Evolutionary conservation across 1,140 invertebrate genomes (phyloP).

Genomic region (Augochlora pura): DNA sequence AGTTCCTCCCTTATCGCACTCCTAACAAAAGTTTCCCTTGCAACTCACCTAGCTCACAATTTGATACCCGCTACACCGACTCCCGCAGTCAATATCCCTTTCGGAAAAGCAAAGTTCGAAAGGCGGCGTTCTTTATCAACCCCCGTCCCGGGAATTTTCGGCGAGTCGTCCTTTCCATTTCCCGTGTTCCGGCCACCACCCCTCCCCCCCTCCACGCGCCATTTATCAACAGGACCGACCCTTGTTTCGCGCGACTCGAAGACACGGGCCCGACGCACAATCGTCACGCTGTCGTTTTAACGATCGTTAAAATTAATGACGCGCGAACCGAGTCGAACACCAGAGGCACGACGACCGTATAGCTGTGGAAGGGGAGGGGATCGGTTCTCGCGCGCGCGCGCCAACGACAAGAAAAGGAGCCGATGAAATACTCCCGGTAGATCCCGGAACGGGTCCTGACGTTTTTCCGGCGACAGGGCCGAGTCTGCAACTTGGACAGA

Average conservation of each 20-base stretch:
- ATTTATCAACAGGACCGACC: conserved; percentile 14
- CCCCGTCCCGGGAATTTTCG: background rate
- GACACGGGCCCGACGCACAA: conserved; percentile 11
- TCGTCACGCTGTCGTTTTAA: conserved; percentile 24
- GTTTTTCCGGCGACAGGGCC: conserved; percentile 25
- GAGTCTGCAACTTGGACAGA: conserved; percentile 19
- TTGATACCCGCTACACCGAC: no score
- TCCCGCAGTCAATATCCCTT: background rate
- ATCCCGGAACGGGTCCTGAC: background rate
- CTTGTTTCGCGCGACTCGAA: conserved; percentile 22
- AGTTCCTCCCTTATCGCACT: no score
- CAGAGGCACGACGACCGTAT: no score
- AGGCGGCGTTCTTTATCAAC: no score
- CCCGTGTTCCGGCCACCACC: background rate
- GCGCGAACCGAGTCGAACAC: background rate
- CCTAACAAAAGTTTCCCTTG: no score
- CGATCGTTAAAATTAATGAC: conserved; percentile 55
- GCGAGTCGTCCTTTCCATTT: no score
- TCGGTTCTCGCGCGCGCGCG: background rate
- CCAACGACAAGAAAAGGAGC: background rate
- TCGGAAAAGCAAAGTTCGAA: no score
- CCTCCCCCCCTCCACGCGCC: no score
- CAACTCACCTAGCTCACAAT: no score
- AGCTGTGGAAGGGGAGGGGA: background rate
- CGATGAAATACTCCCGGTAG: conserved; percentile 8